These are phyloP conservation scores for Drosophila sp. DNA, from an alignment of 1,140 invertebrate genomes.

Conservation along the genomic window DNA sequence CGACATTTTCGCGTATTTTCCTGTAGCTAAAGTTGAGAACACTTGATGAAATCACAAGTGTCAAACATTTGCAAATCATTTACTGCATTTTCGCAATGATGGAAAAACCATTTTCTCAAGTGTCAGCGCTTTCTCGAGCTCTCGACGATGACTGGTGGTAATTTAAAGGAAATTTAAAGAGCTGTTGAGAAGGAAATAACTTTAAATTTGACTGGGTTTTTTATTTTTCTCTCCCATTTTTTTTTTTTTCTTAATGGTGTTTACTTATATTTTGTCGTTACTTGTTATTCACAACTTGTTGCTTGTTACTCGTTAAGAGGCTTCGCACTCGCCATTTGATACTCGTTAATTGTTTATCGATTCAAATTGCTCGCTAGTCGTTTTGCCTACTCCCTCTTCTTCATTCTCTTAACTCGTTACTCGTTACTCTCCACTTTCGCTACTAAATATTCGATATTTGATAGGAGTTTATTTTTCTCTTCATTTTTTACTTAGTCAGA, in stretches of 20 bases:
- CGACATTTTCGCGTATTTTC: constrained; percentile 30
- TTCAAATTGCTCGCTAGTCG: background rate
- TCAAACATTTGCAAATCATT: constrained; percentile 53
- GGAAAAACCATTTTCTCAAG: constrained; percentile 30
- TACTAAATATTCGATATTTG: background rate
- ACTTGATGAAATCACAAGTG: constrained; percentile 26
- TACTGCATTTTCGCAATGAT: constrained; percentile 31
- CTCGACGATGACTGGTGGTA: background rate
- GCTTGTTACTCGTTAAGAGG: background rate
- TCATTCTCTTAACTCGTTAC: background rate
- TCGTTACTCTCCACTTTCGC: background rate
- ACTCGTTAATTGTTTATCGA: background rate
- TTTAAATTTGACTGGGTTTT: background rate
- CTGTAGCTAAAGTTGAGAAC: constrained; percentile 23
- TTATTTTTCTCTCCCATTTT: background rate
- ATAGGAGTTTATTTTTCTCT: background rate
- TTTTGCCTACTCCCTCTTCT: background rate
- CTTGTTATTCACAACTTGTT: background rate
- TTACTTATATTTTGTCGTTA: too few species aligned
- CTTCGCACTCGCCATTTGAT: background rate
- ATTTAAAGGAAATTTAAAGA: background rate
- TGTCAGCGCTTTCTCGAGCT: constrained; percentile 3
- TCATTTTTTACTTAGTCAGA: background rate
- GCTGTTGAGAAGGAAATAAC: background rate
- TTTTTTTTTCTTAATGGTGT: background rate